These are phyloP conservation scores for Oncorhynchus kisutch DNA, from an alignment of 2,113 vertebrate genomes.

Conservation along the genomic window DNA sequence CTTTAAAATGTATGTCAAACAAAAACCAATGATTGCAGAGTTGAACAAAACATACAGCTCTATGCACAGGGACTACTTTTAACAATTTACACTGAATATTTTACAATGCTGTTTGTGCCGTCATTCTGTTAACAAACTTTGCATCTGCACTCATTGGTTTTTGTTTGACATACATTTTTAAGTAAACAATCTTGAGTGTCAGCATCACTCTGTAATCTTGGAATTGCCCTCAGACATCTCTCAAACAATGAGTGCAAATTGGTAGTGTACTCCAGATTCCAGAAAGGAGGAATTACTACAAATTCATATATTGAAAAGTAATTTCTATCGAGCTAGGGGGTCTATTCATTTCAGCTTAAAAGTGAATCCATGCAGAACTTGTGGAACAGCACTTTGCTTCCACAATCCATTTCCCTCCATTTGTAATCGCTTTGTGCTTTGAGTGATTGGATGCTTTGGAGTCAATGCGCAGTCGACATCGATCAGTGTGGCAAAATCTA, in stretches of 20 bases:
- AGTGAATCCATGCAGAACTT: conserved; percentile 46
- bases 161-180: too few relatives aligned
- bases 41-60: too few relatives aligned
- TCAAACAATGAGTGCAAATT: conserved; percentile 30
- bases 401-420: conserved; percentile 49
- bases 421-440: conserved; percentile 59
- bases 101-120: too few relatives aligned
- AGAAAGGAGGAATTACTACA: conserved; percentile 47
- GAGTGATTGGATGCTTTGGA: conserved; percentile 44
- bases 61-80: too few relatives aligned
- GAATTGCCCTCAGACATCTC: not conserved
- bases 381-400: conserved; percentile 27
- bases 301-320: conserved; percentile 47
- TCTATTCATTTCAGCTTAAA: conserved; percentile 61
- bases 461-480: conserved; percentile 58
- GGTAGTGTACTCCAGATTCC: conserved; percentile 36
- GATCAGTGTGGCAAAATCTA: conserved; percentile 53
- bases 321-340: conserved; percentile 55
- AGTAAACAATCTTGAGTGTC: too few relatives aligned
- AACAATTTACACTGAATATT: too few relatives aligned
- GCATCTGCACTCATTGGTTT: too few relatives aligned
- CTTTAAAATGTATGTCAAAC: too few relatives aligned
- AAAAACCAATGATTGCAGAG: too few relatives aligned
- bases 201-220: too few relatives aligned
- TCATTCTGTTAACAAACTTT: too few relatives aligned